phyloP scores from a whole-genome alignment of 2,113 vertebrate species.

The Sturnus vulgaris region DNA sequence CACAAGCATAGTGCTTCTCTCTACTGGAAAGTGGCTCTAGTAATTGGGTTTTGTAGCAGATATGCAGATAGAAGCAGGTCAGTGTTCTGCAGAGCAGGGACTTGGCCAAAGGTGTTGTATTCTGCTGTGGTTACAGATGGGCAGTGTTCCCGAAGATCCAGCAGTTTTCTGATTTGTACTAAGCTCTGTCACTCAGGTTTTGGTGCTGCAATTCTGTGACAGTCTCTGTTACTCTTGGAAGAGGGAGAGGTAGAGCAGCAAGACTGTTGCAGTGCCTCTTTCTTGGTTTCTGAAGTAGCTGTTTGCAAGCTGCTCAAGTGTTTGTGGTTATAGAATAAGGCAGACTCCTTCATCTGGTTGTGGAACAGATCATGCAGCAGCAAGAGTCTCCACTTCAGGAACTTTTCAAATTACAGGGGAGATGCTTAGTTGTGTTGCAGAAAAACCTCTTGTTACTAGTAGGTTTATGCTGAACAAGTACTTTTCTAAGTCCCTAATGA shows the following conservation, averaged over 20 bases:
- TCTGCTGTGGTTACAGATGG: no score
- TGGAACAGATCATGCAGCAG: not conserved
- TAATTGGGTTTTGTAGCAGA: not conserved
- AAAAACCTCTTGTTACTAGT: not conserved
- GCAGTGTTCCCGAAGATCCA: not conserved
- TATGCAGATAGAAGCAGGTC: not conserved
- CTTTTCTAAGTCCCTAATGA: not conserved
- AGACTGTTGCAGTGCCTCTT: not conserved
- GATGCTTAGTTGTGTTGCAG: not conserved
- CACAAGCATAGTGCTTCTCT: fast-evolving
- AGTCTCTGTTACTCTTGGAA: not conserved
- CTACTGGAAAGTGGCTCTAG: not conserved
- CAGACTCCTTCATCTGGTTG: not conserved
- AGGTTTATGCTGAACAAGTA: not conserved
- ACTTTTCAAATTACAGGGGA: not conserved
- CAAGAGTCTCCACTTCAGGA: not conserved
- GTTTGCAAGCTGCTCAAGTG: not conserved
- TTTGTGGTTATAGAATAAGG: not conserved
- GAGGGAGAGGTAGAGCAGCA: not conserved
- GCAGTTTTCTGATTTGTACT: not conserved
- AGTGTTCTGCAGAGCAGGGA: not conserved
- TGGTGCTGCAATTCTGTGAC: not conserved
- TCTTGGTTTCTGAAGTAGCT: not conserved
- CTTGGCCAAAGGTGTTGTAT: not conserved
- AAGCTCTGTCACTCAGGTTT: not conserved